A percentile compares a stretch with the other conserved stretches of the same genome.
phyloP scores from a whole-genome alignment of 2,797 vertebrate genomes.

The Megaceryle alcyon region DNA sequence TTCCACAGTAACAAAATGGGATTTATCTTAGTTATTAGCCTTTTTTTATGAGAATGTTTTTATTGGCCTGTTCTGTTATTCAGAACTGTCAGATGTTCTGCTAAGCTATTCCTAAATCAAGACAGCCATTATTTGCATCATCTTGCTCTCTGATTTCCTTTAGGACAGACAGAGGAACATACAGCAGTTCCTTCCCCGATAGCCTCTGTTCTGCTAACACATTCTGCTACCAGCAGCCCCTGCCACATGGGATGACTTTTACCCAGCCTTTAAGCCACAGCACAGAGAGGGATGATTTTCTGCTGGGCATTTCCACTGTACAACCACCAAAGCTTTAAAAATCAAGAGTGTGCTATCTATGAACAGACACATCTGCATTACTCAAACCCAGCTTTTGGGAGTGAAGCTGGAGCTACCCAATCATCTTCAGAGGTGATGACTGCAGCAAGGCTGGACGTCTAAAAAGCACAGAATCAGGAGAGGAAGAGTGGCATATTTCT shows the following conservation, averaged over 20 bases:
- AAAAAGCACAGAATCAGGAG: background rate
- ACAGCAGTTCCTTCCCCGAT: background rate
- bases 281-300: background rate
- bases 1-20: background rate
- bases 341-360: background rate
- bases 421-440: background rate
- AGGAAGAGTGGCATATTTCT: background rate
- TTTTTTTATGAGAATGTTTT: background rate
- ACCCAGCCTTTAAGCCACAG: background rate
- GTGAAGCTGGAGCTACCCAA: accelerated
- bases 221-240: background rate
- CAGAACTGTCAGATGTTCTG: background rate
- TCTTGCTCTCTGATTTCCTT: background rate
- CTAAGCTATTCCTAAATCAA: background rate
- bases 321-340: background rate
- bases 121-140: background rate
- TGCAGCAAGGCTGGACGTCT: background rate
- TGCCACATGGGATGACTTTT: accelerated
- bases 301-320: background rate
- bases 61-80: conserved; percentile 5
- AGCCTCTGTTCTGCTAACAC: background rate
- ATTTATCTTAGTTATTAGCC: background rate
- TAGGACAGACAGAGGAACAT: background rate
- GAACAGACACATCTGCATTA: background rate
- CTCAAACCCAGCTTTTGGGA: background rate